Base-by-base conservation (phyloP, 2,888 invertebrate species). In the Drosophila mimica region DNA sequence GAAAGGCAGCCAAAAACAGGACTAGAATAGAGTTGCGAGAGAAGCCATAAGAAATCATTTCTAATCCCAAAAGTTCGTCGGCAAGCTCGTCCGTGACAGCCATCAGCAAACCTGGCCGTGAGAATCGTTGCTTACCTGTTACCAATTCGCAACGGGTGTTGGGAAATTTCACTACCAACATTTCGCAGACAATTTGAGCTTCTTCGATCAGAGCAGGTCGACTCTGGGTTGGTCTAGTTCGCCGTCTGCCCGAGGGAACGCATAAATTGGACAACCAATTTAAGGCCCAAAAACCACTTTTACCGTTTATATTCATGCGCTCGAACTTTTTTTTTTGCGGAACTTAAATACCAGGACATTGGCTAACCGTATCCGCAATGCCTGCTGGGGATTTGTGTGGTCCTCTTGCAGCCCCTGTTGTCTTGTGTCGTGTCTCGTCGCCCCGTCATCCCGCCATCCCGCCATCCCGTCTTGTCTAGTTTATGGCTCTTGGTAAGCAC, bases 231-330 rank as follows among this genome's bases (percentile, higher is more conserved):
- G 38, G 56, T 36, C n/a, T 56, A 43, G 59, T 34, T 60, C 31
- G 34, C 57, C 38, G 31, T 53, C 62, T 57, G 63, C 80, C 76
- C 74, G 69, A 56, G 86, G 84, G 79, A 75, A 57, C 70, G 76
- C 75, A 89, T 90, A 90, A 89, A 90, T 89, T 89, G 90, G 83
- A 81, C 89, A 87, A 83, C 82, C 89, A 85, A 89, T 88, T 89
- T 88, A 82, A 83, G 88, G 89, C 86, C 88, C 83, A 85, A 88
- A 87, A 85, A 88, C 88, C 88, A 85, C 83, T 85, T 89, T 89
- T 77, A 71, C 87, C 82, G 81, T 81, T 89, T 89, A 87, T 87
- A 80, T 87, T 87, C 88, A 70, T 74, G 72, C 68, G 81, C 86
- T 77, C 70, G 72, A 72, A 66, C n/a, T 82, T 40, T 70, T 68